phyloP scores from a whole-genome alignment of 2,888 invertebrate species.

The Leptopilina syphax region DNA sequence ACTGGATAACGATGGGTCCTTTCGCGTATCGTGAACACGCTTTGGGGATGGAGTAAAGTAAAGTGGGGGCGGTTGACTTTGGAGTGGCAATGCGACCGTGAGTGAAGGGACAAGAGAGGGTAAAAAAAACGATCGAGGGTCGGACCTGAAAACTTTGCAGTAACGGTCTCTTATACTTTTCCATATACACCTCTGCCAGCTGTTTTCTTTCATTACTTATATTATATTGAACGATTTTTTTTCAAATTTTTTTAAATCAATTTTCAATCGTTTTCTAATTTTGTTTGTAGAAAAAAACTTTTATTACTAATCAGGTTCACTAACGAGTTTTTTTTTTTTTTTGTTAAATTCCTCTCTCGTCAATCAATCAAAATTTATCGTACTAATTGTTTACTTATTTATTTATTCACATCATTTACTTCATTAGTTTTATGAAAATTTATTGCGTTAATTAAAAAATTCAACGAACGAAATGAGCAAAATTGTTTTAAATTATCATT shows the following conservation, averaged over 20 bases:
- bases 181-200: conserved; percentile 18
- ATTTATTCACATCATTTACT: no score
- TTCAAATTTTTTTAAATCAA: background rate
- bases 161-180: conserved; percentile 36
- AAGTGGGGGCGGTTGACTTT: conserved; percentile 40
- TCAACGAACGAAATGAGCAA: no score
- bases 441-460: no score
- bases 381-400: no score
- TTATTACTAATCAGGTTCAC: no score
- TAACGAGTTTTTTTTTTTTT: no score
- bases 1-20: conserved; percentile 38
- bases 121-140: conserved; percentile 40
- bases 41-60: conserved; percentile 36
- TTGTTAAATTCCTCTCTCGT: no score
- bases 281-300: no score
- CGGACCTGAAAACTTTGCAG: conserved; percentile 30
- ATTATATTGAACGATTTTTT: background rate
- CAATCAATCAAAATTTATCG: no score
- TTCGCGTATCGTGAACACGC: conserved; percentile 36
- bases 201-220: background rate
- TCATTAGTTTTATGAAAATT: no score
- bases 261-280: no score
- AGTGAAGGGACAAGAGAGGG: conserved; percentile 39
- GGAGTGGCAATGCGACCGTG: conserved; percentile 36
- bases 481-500: no score